Percentiles rank a stretch among this genome's conserved stretches.
These are phyloP conservation scores for Agrochola circellaris DNA, from an alignment of 2,888 invertebrate genomes.

Conservation along the genomic window DNA sequence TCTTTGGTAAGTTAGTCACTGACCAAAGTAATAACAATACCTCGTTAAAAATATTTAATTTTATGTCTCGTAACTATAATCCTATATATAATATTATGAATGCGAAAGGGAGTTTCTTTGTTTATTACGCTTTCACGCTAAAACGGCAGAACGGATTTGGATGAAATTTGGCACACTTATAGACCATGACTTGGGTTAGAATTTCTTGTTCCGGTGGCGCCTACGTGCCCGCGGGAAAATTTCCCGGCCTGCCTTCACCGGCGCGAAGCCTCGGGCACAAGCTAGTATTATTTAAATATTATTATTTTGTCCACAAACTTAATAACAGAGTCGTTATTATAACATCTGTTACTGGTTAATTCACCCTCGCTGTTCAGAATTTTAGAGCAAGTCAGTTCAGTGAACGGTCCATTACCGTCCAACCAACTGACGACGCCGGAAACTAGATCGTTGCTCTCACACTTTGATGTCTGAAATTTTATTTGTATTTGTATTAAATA, in stretches of 20 bases:
- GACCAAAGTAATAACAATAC: not conserved
- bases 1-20: slow-evolving; percentile 1
- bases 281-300: not conserved
- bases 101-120: no score
- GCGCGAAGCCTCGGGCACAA: not conserved
- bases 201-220: not conserved
- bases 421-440: slow-evolving; percentile 81
- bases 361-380: slow-evolving; percentile 82
- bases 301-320: slow-evolving; percentile 70
- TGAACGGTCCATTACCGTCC: slow-evolving; percentile 79
- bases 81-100: no score
- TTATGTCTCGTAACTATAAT: not conserved
- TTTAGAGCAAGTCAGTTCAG: slow-evolving; percentile 81
- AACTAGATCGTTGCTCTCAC: slow-evolving; percentile 76
- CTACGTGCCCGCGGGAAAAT: not conserved
- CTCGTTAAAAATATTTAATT: not conserved
- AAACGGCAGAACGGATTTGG: no score
- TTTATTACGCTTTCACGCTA: no score
- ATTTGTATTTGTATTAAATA: not conserved
- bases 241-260: not conserved
- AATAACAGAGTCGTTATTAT: slow-evolving; percentile 82
- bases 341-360: slow-evolving; percentile 83
- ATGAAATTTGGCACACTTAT: not conserved
- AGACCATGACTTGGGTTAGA: not conserved
- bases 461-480: slow-evolving; percentile 77